Conservation (phyloP, 1,140 invertebrate species). For the Rhagoletis zephyria region DNA sequence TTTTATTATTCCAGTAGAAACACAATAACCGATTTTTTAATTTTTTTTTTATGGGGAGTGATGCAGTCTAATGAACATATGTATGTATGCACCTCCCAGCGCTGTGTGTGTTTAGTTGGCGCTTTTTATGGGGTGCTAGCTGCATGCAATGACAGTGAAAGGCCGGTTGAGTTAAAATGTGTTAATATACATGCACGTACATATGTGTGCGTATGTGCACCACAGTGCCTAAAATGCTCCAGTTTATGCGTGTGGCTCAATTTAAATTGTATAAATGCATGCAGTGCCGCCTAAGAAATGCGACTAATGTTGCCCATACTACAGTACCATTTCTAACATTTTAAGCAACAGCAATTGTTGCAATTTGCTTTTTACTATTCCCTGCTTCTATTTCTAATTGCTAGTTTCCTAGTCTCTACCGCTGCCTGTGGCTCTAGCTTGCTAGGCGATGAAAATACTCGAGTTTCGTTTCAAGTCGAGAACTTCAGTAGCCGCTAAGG, state of each 20-base stretch:
- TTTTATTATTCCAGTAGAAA: no score
- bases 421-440: no score
- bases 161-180: neutral
- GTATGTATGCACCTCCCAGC: neutral
- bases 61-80: neutral
- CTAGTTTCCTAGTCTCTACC: no score
- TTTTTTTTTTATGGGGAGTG: no score
- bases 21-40: no score
- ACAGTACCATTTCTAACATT: neutral
- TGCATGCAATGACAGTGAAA: neutral
- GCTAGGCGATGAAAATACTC: neutral
- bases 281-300: neutral
- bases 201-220: neutral
- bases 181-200: no score
- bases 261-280: neutral
- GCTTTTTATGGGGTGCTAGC: neutral
- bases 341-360: neutral
- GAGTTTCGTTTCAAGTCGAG: neutral
- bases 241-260: slow-evolving; percentile 17
- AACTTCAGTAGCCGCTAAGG: neutral
- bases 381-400: no score
- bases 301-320: neutral
- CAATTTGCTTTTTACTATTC: no score
- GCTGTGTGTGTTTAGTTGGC: neutral
- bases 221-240: neutral